A percentile compares a stretch with the other conserved stretches of the same genome.
Evolutionary conservation across 2,113 vertebrate species (phyloP).

Genomic region (Pteruthius melanotis): DNA sequence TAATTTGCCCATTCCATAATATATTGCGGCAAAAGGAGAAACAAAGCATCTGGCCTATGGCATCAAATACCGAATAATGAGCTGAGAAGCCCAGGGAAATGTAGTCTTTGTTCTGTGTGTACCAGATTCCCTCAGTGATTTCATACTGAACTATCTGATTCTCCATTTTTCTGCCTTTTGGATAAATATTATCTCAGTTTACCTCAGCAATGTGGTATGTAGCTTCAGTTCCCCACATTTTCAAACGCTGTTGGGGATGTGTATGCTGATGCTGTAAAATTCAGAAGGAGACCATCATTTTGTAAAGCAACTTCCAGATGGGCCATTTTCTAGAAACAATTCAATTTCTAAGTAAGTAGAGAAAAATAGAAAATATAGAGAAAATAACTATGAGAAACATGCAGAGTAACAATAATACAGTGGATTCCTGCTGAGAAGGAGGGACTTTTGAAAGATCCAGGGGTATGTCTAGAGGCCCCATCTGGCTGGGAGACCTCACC

Average conservation of each 20-base stretch:
- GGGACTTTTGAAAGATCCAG: neutral
- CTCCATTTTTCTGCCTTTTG: neutral
- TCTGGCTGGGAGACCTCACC: neutral
- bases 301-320: neutral
- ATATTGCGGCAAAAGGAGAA: neutral
- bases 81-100: neutral
- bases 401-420: neutral
- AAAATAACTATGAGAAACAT: neutral
- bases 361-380: neutral
- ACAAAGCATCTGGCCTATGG: neutral
- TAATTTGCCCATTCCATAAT: neutral
- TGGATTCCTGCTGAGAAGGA: neutral
- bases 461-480: neutral
- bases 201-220: neutral
- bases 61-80: neutral
- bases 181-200: neutral
- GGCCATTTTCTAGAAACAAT: neutral
- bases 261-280: neutral
- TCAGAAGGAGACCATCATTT: neutral
- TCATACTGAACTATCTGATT: neutral
- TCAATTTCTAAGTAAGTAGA: neutral
- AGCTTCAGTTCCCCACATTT: neutral
- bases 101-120: neutral
- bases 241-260: neutral
- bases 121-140: neutral